Percentiles rank a stretch among this genome's conserved stretches.
These are phyloP conservation scores for Agrochola litura DNA, from an alignment of 2,888 invertebrate genomes.

Conservation along the genomic window DNA sequence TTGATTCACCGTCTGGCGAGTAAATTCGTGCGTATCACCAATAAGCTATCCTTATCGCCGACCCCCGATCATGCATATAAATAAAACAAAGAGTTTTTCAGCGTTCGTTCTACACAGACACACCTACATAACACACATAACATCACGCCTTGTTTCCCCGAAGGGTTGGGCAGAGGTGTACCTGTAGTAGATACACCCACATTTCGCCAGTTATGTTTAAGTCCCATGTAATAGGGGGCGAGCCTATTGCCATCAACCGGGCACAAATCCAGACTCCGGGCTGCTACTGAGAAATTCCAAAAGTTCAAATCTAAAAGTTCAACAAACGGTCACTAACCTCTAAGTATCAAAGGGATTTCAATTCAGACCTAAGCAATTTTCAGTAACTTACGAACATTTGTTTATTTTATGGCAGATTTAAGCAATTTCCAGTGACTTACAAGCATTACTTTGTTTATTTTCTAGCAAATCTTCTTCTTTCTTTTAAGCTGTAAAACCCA, in stretches of 20 bases:
- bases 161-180: no score
- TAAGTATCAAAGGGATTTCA: conserved; percentile 8
- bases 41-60: not conserved
- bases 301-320: not conserved
- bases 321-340: not conserved
- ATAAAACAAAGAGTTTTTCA: no score
- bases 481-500: not conserved
- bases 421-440: conserved; percentile 12
- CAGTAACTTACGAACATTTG: conserved; percentile 5
- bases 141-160: no score
- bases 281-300: no score
- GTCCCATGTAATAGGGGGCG: no score
- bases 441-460: not conserved
- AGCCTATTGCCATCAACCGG: no score
- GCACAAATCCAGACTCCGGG: no score
- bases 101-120: no score
- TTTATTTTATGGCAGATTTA: conserved; percentile 20
- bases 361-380: not conserved
- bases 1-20: no score
- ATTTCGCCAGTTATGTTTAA: no score
- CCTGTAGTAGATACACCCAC: no score
- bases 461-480: not conserved
- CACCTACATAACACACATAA: not conserved
- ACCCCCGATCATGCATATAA: not conserved
- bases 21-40: no score